Percentiles rank a stretch among this genome's conserved stretches.
These are phyloP conservation scores for Taenioides sp. DNA, from an alignment of 2,797 vertebrate genomes.

Conservation along the genomic window DNA sequence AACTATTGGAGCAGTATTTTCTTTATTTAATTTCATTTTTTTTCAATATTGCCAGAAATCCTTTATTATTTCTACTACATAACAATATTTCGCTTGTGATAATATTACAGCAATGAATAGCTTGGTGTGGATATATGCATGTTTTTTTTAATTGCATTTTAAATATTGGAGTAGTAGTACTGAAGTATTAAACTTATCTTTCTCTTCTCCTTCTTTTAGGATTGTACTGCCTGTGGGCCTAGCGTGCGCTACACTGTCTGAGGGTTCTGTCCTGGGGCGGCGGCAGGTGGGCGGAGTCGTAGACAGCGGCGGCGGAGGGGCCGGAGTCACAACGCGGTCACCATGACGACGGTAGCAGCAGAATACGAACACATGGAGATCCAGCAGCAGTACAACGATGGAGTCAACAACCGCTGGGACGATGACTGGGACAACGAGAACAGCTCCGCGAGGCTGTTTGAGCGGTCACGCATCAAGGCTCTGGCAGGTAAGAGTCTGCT, in stretches of 20 bases:
- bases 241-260: constrained; percentile 16
- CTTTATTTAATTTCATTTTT: too few species aligned
- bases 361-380: constrained; percentile 96
- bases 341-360: constrained; percentile 91
- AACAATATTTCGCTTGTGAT: too few species aligned
- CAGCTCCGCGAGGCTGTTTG: constrained; percentile 93
- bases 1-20: too few species aligned
- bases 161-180: too few species aligned
- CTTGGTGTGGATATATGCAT: too few species aligned
- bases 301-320: constrained; percentile 27
- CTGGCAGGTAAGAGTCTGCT: constrained; percentile 83
- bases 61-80: too few species aligned
- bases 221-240: constrained; percentile 64
- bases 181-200: not conserved
- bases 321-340: constrained; percentile 80
- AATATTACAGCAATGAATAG: too few species aligned
- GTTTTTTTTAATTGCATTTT: too few species aligned
- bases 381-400: constrained; percentile 91
- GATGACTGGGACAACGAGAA: constrained; percentile 99
- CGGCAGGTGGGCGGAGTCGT: constrained; percentile 31
- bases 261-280: constrained; percentile 27
- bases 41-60: too few species aligned
- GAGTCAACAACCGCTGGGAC: constrained; percentile 98
- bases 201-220: constrained; percentile 59
- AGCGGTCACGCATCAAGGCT: constrained; percentile 95